These are phyloP conservation scores for Aphidoletes aphidimyza DNA, from an alignment of 2,888 invertebrate species.

Conservation along the genomic window DNA sequence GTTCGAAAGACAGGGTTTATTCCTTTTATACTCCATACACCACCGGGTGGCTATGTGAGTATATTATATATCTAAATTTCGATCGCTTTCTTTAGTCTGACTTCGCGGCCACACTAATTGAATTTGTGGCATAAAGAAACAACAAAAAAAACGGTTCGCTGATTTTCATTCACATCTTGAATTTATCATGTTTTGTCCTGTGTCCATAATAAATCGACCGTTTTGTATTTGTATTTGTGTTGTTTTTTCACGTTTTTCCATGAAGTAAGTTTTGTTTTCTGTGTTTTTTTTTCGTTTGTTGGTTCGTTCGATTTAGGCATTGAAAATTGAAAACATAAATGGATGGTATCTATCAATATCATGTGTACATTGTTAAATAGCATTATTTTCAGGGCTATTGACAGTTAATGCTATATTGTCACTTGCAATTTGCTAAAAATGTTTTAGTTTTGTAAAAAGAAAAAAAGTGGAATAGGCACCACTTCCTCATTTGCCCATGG, in stretches of 20 bases:
- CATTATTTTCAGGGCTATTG: constrained; percentile 14
- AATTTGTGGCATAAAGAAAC: no score
- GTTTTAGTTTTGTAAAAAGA: no score
- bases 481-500: no score
- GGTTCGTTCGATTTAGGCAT: background rate
- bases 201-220: no score
- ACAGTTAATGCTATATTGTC: background rate
- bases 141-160: background rate
- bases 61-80: no score
- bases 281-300: background rate
- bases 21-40: constrained; percentile 36
- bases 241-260: background rate
- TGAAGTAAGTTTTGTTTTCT: background rate
- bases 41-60: no score
- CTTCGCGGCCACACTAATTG: constrained; percentile 38
- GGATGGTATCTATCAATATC: no score
- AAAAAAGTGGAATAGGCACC: no score
- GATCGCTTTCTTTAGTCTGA: background rate
- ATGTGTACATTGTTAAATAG: background rate
- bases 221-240: background rate
- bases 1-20: background rate
- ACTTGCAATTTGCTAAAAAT: no score
- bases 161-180: background rate
- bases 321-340: constrained; percentile 3
- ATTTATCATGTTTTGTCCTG: background rate